Evolutionary conservation across 2,888 invertebrate genomes (phyloP).

Genomic region (Drosophila suboccidentalis): DNA sequence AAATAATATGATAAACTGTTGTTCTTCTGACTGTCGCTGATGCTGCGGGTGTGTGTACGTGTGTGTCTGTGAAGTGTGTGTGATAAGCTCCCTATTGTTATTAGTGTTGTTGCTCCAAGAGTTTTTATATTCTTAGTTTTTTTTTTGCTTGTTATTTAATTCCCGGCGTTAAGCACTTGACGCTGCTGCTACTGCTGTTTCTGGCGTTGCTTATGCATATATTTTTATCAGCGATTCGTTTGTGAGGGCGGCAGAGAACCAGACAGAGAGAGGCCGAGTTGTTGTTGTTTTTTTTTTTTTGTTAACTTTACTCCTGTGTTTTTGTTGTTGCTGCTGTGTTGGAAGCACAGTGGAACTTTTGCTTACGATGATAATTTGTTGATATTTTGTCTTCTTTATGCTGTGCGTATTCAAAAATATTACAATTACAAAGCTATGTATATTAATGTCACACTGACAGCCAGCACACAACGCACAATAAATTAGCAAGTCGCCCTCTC

Average conservation of each 20-base stretch:
- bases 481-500: slow-evolving; percentile 56
- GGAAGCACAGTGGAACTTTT: slow-evolving; percentile 45
- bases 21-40: slow-evolving; percentile 50
- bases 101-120: slow-evolving; percentile 56
- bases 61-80: slow-evolving; percentile 37
- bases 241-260: slow-evolving; percentile 47
- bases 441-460: slow-evolving; percentile 34
- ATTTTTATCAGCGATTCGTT: slow-evolving; percentile 58
- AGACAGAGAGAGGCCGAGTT: slow-evolving; percentile 44
- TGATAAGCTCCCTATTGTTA: slow-evolving; percentile 75
- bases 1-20: slow-evolving; percentile 71
- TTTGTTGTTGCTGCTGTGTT: slow-evolving; percentile 22
- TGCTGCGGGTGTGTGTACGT: slow-evolving; percentile 27
- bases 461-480: slow-evolving; percentile 52
- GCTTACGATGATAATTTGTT: slow-evolving; percentile 14
- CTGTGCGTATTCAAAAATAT: slow-evolving; percentile 31
- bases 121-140: slow-evolving; percentile 49
- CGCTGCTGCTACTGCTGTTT: slow-evolving; percentile 13
- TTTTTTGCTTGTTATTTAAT: slow-evolving; percentile 71
- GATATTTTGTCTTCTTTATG: slow-evolving; percentile 18
- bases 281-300: slow-evolving; percentile 23
- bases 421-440: slow-evolving; percentile 30
- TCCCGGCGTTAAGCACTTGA: slow-evolving; percentile 53
- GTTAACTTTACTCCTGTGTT: slow-evolving; percentile 3
- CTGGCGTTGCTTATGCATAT: slow-evolving; percentile 37